These are phyloP conservation scores for Polyommatus iphigenia DNA, from an alignment of 2,888 invertebrate genomes.

Conservation along the genomic window DNA sequence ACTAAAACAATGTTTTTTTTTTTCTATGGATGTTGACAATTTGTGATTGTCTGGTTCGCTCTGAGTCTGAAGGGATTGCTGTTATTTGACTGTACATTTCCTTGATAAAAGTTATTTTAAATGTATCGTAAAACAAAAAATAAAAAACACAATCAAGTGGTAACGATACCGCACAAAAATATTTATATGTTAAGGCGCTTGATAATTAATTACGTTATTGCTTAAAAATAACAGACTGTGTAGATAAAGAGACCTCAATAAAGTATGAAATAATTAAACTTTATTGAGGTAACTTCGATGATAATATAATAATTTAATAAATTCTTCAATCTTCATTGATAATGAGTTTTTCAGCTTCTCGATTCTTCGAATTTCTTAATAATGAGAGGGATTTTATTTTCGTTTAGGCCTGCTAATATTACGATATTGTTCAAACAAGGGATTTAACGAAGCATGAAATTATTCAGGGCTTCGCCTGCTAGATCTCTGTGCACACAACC, in stretches of 20 bases:
- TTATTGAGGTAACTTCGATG: not conserved
- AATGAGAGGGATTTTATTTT: not conserved
- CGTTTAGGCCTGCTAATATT: slow-evolving; percentile 50
- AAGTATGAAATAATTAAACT: not conserved
- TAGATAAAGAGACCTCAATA: not conserved
- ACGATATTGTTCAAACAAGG: slow-evolving; percentile 59
- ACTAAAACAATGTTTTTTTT: no score
- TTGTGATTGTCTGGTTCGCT: no score
- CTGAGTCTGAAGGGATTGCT: no score
- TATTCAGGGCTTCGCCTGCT: slow-evolving; percentile 55
- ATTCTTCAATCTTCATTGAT: not conserved
- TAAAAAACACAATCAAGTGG: no score
- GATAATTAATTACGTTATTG: no score
- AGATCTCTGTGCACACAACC: slow-evolving; percentile 74
- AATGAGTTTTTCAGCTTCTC: not conserved
- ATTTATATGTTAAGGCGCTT: no score
- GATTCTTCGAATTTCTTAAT: not conserved
- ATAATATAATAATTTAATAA: not conserved
- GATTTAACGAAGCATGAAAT: slow-evolving; percentile 73
- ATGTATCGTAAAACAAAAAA: no score
- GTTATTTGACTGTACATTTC: no score
- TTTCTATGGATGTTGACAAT: no score
- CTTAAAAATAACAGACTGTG: not conserved
- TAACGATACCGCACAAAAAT: not conserved
- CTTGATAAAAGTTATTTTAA: no score